Conservation (phyloP, 2,113 vertebrate genomes). For the Sorex araneus region DNA sequence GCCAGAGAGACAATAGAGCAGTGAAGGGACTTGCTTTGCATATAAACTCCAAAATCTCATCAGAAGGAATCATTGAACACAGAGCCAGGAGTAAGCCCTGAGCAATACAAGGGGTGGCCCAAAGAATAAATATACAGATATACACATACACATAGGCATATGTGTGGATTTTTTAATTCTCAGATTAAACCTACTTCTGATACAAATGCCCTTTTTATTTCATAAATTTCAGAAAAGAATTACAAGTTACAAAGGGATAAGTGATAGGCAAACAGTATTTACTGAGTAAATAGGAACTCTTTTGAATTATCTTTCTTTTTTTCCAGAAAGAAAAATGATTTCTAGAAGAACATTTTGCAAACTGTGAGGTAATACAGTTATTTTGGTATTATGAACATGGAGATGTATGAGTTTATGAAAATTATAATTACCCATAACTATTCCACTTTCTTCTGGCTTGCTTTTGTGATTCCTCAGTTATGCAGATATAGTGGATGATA, state of each 20-base stretch:
- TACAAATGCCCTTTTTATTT: background rate
- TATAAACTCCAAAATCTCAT: too few species aligned
- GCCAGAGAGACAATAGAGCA: too few species aligned
- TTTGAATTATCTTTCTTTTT: too few species aligned
- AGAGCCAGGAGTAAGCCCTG: too few species aligned
- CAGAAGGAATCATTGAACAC: too few species aligned
- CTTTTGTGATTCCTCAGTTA: constrained; percentile 9
- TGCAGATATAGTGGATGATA: background rate
- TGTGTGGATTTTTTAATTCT: too few species aligned
- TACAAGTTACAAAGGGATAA: background rate
- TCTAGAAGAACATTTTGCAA: background rate
- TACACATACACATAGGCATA: too few species aligned
- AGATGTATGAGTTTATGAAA: background rate
- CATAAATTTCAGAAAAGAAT: background rate
- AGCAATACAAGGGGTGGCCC: too few species aligned
- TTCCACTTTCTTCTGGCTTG: background rate
- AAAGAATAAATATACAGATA: too few species aligned
- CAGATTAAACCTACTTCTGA: too few species aligned
- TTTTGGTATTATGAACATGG: background rate
- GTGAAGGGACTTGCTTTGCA: too few species aligned
- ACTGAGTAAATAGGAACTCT: background rate
- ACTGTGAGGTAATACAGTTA: background rate
- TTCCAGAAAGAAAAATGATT: background rate
- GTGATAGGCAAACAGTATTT: background rate
- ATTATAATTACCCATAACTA: background rate